Evolutionary conservation across 2,113 vertebrate species (phyloP).

Genomic region (Pipa parva): DNA sequence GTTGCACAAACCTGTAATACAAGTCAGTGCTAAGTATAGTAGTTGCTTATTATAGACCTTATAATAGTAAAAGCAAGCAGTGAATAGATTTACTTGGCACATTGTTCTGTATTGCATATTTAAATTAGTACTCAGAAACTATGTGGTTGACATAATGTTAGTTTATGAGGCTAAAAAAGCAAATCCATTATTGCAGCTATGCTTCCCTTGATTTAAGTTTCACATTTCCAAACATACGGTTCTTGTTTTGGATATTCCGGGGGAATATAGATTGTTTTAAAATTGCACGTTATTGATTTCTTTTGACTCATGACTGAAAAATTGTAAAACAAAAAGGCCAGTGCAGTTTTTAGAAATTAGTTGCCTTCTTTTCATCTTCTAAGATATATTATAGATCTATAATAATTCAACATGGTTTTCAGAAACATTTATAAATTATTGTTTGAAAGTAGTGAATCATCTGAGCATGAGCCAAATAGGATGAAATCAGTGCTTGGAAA

Average conservation of each 20-base stretch:
- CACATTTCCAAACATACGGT: conserved; percentile 2
- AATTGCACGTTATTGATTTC: conserved; percentile 40
- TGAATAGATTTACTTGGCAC: conserved; percentile 12
- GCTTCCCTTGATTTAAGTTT: conserved; percentile 23
- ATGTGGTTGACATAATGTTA: conserved; percentile 28
- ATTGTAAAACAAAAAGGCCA: conserved; percentile 29
- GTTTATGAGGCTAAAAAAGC: conserved; percentile 17
- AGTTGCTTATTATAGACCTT: conserved; percentile 31
- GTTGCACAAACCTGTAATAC: conserved; percentile 10
- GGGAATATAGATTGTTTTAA: conserved; percentile 14
- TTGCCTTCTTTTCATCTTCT: conserved; percentile 21
- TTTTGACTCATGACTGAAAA: conserved; percentile 25
- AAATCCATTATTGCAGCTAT: conserved; percentile 18
- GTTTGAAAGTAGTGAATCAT: not conserved
- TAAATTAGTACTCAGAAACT: conserved; percentile 28
- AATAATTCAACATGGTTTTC: conserved; percentile 14
- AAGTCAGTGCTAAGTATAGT: conserved; percentile 17
- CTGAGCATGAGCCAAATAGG: not conserved
- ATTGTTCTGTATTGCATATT: conserved; percentile 7
- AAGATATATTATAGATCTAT: conserved; percentile 16
- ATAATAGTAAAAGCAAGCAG: conserved; percentile 21
- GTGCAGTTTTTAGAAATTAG: conserved; percentile 25
- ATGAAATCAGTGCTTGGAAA: not conserved
- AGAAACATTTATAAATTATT: conserved; percentile 12
- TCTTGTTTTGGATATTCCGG: conserved; percentile 29